Conservation (phyloP, 2,113 vertebrate genomes). For the Ailurus styani region DNA sequence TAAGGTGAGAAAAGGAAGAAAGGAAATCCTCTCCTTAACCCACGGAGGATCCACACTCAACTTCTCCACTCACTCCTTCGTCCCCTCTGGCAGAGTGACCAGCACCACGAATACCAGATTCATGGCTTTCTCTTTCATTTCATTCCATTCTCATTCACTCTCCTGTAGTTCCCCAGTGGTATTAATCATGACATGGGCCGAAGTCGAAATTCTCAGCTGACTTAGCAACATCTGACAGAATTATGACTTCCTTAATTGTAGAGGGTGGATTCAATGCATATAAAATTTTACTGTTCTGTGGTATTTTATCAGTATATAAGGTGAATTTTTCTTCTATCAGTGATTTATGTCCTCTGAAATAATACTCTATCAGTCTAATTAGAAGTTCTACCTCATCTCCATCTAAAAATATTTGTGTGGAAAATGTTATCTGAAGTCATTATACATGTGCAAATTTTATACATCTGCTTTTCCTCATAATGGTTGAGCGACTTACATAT, state of each 20-base stretch:
- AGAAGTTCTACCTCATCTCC: not conserved
- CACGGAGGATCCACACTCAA: not conserved
- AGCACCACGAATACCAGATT: not conserved
- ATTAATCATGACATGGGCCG: not conserved
- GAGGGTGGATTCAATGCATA: not conserved
- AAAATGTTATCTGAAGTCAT: slow-evolving; percentile 1
- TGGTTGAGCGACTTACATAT: not conserved
- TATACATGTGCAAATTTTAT: not conserved
- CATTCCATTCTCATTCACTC: too few relatives aligned
- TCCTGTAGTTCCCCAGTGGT: not conserved
- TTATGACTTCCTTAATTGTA: not conserved
- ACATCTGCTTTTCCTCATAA: not conserved
- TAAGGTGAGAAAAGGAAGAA: not conserved
- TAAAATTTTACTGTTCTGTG: not conserved
- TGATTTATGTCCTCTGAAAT: slow-evolving; percentile 1
- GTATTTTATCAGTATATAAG: not conserved
- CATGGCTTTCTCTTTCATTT: not conserved
- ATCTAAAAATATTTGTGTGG: not conserved
- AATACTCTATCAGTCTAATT: not conserved
- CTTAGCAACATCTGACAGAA: not conserved
- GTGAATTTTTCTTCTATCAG: not conserved
- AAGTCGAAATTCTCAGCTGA: not conserved
- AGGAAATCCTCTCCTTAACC: not conserved
- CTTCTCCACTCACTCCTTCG: not conserved
- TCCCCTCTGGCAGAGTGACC: not conserved